Evolutionary conservation across 2,888 invertebrate species (phyloP).

Genomic region (Acronicta psi): DNA sequence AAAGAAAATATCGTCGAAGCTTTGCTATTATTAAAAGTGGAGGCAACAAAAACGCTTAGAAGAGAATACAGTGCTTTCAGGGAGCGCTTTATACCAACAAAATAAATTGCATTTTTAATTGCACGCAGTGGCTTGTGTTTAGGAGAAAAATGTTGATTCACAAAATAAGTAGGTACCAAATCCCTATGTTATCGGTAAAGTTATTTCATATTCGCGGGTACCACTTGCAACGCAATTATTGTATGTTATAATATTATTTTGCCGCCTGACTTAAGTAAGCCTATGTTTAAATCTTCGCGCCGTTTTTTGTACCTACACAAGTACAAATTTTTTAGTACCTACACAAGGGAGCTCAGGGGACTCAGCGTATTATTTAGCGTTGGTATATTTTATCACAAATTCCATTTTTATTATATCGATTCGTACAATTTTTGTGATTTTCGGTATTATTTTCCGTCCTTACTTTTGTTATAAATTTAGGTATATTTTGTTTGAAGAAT

Average conservation of each 20-base stretch:
- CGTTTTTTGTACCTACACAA: constrained; percentile 41
- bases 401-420: neutral
- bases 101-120: constrained; percentile 48
- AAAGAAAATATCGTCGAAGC: constrained; percentile 74
- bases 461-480: neutral
- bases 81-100: constrained; percentile 71
- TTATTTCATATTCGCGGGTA: too few species aligned
- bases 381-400: constrained; percentile 7
- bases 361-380: neutral
- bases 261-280: constrained; percentile 2
- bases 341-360: neutral
- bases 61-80: constrained; percentile 80
- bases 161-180: too few species aligned
- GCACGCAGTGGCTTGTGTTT: constrained; percentile 63
- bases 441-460: constrained; percentile 25
- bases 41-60: constrained; percentile 78
- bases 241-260: constrained; percentile 1
- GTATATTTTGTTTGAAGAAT: constrained; percentile 14
- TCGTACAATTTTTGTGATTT: constrained; percentile 16
- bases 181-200: too few species aligned
- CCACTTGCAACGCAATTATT: too few species aligned
- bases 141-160: neutral
- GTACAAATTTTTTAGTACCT: constrained; percentile 13
- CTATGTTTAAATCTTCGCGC: constrained; percentile 71
- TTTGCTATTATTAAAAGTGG: constrained; percentile 76